Evolutionary conservation across 1,140 invertebrate genomes (phyloP).

Genomic region (Globodera ellingtonae): DNA sequence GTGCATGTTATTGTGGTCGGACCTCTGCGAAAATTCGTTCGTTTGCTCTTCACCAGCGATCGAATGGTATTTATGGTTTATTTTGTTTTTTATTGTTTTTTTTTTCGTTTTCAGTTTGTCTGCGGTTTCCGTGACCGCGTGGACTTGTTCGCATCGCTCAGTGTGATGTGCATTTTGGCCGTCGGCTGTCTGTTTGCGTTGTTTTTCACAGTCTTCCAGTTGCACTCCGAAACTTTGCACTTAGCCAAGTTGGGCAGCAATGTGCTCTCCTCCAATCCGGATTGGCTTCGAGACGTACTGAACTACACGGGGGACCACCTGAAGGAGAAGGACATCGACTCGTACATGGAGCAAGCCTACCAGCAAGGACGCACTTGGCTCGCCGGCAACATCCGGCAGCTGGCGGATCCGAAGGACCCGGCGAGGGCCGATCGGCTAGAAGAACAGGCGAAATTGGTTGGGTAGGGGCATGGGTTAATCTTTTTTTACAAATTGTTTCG

Average conservation of each 20-base stretch:
- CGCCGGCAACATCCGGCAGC: constrained; percentile 73
- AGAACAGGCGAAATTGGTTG: constrained; percentile 80
- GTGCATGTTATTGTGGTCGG: constrained; percentile 68
- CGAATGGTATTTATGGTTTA: constrained; percentile 67
- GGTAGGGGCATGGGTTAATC: constrained; percentile 11
- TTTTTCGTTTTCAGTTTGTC: constrained; percentile 65
- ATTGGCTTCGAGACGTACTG: constrained; percentile 57
- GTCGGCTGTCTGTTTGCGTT: constrained; percentile 67
- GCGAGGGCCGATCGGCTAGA: constrained; percentile 82
- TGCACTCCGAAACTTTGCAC: constrained; percentile 91
- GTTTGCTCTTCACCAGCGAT: constrained; percentile 71
- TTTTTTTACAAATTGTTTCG: neutral
- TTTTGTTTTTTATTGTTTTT: neutral
- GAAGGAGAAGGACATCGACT: constrained; percentile 59
- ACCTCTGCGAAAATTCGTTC: constrained; percentile 68
- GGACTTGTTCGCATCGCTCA: constrained; percentile 68
- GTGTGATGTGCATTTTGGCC: constrained; percentile 68
- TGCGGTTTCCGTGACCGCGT: constrained; percentile 66
- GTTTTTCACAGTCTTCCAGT: constrained; percentile 70
- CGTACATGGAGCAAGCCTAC: constrained; percentile 64
- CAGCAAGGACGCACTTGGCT: constrained; percentile 62
- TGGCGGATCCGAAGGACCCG: constrained; percentile 79
- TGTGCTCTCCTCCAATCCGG: constrained; percentile 71
- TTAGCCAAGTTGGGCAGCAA: constrained; percentile 84
- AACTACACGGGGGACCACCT: constrained; percentile 63